A percentile compares a stretch with the other conserved stretches of the same genome.
Evolutionary conservation across 2,888 invertebrate species (phyloP).

Genomic region (Drosophila lutescens): DNA sequence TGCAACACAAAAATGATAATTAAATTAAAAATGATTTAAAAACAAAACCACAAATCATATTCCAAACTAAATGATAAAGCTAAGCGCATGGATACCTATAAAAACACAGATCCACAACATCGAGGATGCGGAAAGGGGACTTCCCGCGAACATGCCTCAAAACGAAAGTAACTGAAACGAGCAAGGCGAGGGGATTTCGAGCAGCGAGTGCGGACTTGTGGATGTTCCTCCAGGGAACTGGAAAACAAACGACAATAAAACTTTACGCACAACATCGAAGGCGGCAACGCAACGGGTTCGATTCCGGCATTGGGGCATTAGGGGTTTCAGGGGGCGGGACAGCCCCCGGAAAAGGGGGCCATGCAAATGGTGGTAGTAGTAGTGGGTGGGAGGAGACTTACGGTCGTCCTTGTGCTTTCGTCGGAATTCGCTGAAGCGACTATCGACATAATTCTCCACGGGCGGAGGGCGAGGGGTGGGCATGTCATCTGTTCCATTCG

Average conservation of each 20-base stretch:
- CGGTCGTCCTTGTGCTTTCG: conserved; percentile 88
- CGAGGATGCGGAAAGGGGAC: conserved; percentile 76
- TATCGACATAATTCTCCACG: conserved; percentile 82
- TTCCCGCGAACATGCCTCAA: conserved; percentile 77
- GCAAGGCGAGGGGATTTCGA: conserved; percentile 59
- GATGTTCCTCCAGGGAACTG: conserved; percentile 76
- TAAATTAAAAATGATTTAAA: neutral
- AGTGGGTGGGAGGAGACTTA: conserved; percentile 84
- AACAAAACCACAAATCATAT: conserved; percentile 4
- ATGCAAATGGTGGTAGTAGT: conserved; percentile 29
- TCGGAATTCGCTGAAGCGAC: conserved; percentile 85
- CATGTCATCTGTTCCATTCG: conserved; percentile 80
- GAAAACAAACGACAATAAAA: conserved; percentile 75
- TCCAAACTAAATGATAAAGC: conserved; percentile 35
- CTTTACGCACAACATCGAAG: conserved; percentile 82
- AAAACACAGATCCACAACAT: conserved; percentile 82
- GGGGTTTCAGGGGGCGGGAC: neutral
- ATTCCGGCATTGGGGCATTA: conserved; percentile 33
- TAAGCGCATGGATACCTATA: conserved; percentile 67
- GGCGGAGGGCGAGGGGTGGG: conserved; percentile 83
- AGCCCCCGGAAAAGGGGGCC: conserved; percentile 35
- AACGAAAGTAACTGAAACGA: conserved; percentile 74
- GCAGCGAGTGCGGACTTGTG: conserved; percentile 63
- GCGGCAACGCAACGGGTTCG: conserved; percentile 67
- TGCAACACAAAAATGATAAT: neutral